Evolutionary conservation across 2,888 invertebrate genomes (phyloP).

Genomic region (Cremastinae sp.): DNA sequence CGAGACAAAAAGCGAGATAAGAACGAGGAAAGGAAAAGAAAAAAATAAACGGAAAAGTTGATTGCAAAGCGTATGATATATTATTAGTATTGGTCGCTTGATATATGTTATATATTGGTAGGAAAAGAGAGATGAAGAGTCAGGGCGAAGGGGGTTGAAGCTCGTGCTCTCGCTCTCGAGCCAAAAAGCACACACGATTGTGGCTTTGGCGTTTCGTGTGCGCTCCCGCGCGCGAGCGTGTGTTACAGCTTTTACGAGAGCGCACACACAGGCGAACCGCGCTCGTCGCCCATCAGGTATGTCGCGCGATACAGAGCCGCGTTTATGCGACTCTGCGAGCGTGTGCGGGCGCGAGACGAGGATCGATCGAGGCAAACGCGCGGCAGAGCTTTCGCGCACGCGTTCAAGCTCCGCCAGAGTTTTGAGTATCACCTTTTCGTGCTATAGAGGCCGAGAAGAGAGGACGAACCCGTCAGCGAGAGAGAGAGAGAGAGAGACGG

Average conservation of each 20-base stretch:
- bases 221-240: neutral
- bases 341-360: conserved; percentile 44
- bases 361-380: conserved; percentile 60
- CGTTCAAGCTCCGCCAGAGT: conserved; percentile 38
- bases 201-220: too few species aligned
- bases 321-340: neutral
- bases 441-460: conserved; percentile 25
- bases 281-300: neutral
- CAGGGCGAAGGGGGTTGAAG: neutral
- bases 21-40: neutral
- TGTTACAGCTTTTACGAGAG: conserved; percentile 45
- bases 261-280: conserved; percentile 33
- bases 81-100: conserved; percentile 30
- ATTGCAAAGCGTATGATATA: conserved; percentile 40
- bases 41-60: conserved; percentile 17
- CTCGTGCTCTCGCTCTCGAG: neutral
- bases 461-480: conserved; percentile 8
- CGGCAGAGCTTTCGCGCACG: conserved; percentile 59
- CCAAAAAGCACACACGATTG: neutral
- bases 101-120: conserved; percentile 13
- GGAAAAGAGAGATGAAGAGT: conserved; percentile 21
- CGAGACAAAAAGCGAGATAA: neutral
- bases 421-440: conserved; percentile 53
- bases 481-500: conserved; percentile 34
- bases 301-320: too few species aligned